Conservation (phyloP, 2,888 invertebrate species). For the Apoda limacodes region DNA sequence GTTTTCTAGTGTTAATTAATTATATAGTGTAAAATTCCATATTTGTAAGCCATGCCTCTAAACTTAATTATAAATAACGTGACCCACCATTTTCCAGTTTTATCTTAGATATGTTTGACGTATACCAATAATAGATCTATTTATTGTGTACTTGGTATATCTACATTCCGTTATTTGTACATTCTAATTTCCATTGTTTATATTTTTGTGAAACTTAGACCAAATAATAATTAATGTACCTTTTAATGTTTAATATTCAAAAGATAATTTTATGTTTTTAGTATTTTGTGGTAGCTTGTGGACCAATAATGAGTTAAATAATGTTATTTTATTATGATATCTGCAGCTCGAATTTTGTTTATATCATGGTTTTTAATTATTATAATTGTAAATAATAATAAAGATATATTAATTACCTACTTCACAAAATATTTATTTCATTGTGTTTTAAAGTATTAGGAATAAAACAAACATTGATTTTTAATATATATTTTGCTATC, state of each 20-base stretch:
- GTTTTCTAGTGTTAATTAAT: conserved; percentile 62
- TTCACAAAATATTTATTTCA: conserved; percentile 32
- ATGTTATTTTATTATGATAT: conserved; percentile 52
- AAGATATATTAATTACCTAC: conserved; percentile 56
- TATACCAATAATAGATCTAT: conserved; percentile 49
- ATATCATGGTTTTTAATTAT: conserved; percentile 53
- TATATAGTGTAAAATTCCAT: conserved; percentile 62
- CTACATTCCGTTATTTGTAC: conserved; percentile 68
- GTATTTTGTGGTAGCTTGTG: conserved; percentile 62
- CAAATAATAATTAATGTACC: conserved; percentile 71
- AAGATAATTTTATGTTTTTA: conserved; percentile 51
- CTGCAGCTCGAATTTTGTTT: conserved; percentile 55
- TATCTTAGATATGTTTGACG: conserved; percentile 54
- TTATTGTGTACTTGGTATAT: conserved; percentile 54
- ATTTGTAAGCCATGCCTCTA: conserved; percentile 51
- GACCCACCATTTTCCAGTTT: conserved; percentile 70
- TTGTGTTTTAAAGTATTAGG: no score
- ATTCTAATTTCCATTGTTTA: conserved; percentile 61
- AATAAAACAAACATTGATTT: not conserved
- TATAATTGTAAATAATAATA: conserved; percentile 67
- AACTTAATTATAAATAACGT: conserved; percentile 47
- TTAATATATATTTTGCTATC: conserved; percentile 23
- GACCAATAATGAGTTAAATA: conserved; percentile 63
- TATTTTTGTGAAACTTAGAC: conserved; percentile 67
- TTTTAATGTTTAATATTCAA: conserved; percentile 61